Conservation (phyloP, 2,888 invertebrate genomes). For the Drosophila borborema region DNA sequence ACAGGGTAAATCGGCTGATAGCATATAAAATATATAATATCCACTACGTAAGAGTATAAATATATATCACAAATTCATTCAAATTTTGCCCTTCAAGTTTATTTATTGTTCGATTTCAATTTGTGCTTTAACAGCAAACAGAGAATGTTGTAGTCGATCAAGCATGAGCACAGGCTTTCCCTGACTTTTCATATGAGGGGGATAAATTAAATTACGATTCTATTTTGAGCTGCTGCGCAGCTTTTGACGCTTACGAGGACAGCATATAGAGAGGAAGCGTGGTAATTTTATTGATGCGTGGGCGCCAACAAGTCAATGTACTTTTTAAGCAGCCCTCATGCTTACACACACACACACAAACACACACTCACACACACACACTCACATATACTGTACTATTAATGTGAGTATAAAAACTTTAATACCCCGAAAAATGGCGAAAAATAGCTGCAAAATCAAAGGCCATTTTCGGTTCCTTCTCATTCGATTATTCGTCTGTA, state of each 20-base stretch:
- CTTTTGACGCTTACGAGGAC: constrained; percentile 14
- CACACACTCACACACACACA: background rate
- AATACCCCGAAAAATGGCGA: constrained; percentile 49
- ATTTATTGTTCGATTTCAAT: background rate
- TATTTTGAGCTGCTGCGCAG: constrained; percentile 21
- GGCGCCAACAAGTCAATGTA: constrained; percentile 44
- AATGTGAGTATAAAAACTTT: constrained; percentile 49
- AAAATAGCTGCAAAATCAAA: constrained; percentile 52
- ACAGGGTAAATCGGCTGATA: no score
- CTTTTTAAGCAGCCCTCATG: constrained; percentile 32
- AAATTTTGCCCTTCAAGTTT: no score
- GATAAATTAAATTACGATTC: constrained; percentile 49
- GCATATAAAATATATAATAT: no score
- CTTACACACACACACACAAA: constrained; percentile 1
- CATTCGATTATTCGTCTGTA: constrained; percentile 6
- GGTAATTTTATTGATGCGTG: constrained; percentile 21
- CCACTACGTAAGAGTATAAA: no score
- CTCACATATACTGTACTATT: constrained; percentile 16
- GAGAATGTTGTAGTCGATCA: constrained; percentile 1
- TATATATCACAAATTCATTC: no score
- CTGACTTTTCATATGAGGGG: constrained; percentile 9
- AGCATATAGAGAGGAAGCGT: background rate
- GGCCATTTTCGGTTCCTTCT: constrained; percentile 15
- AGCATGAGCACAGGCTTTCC: constrained; percentile 6
- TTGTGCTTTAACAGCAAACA: background rate